Conservation (phyloP, 2,888 invertebrate genomes). For the Drosophila antonietae region DNA sequence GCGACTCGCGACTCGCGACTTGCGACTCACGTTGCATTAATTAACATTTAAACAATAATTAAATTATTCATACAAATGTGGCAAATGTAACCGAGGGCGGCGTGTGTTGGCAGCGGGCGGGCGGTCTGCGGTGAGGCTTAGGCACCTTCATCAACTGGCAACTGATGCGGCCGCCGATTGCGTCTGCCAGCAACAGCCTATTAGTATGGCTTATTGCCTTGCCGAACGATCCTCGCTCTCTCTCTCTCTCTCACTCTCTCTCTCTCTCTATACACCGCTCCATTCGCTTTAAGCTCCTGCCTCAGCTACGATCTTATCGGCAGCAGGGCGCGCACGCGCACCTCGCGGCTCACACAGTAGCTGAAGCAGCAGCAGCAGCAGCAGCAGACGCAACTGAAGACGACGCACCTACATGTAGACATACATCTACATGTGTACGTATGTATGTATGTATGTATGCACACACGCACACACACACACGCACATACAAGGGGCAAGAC, state of each 20-base stretch:
- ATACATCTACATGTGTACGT: conserved; percentile 1
- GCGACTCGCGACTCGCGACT: conserved; percentile 24
- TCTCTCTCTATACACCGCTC: too few species aligned
- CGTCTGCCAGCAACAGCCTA: conserved; percentile 65
- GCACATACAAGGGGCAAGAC: neutral
- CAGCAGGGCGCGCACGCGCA: conserved; percentile 73
- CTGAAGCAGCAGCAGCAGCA: conserved; percentile 13
- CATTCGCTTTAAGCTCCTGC: conserved; percentile 8
- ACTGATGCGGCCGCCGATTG: conserved; percentile 55
- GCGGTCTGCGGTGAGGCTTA: neutral
- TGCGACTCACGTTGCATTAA: conserved; percentile 80
- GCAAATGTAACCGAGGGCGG: conserved; percentile 61
- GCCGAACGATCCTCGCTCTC: conserved; percentile 39
- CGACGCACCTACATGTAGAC: conserved; percentile 43
- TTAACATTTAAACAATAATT: conserved; percentile 84
- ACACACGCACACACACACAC: conserved; percentile 1
- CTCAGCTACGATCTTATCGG: conserved; percentile 63
- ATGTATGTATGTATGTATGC: neutral
- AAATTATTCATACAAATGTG: conserved; percentile 83
- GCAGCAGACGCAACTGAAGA: conserved; percentile 7
- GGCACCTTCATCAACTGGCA: conserved; percentile 42
- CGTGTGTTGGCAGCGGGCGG: neutral
- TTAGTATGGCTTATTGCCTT: conserved; percentile 77
- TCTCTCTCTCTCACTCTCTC: conserved; percentile 2
- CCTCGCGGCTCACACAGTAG: conserved; percentile 49